Evolutionary conservation across 2,113 vertebrate genomes (phyloP).

Genomic region (Siniperca knerii): DNA sequence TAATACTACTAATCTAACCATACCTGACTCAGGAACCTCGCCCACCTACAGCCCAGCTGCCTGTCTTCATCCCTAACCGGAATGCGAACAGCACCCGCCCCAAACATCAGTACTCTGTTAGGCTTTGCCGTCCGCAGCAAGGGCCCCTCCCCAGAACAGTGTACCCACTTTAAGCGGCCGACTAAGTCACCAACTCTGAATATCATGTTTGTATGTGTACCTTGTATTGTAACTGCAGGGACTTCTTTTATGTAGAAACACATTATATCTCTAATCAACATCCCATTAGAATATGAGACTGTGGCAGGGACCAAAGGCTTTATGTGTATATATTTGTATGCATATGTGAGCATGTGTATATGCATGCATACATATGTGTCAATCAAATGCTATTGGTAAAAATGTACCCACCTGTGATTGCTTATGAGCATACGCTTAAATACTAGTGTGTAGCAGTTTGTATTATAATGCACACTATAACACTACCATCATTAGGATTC

Average conservation of each 20-base stretch:
- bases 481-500: constrained; percentile 36
- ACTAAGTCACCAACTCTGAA: neutral
- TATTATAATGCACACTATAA: neutral
- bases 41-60: too few species aligned
- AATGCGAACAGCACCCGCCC: too few species aligned
- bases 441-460: constrained; percentile 3
- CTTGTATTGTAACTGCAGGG: constrained; percentile 4
- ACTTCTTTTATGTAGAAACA: constrained; percentile 24
- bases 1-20: too few species aligned
- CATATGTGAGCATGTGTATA: neutral
- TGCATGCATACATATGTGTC: neutral
- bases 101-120: too few species aligned
- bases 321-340: neutral
- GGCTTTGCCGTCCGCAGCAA: too few species aligned
- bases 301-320: neutral
- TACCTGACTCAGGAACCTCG: too few species aligned
- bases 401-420: constrained; percentile 7
- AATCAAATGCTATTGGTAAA: constrained; percentile 16
- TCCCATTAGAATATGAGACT: constrained; percentile 10
- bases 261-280: constrained; percentile 42
- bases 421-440: constrained; percentile 1
- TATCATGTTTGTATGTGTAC: neutral
- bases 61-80: too few species aligned
- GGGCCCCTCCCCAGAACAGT: too few species aligned
- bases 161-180: neutral